Percentiles rank a stretch among this genome's conserved stretches.
Conservation (phyloP, 2,113 vertebrate species). For the Calyptomena viridis region DNA sequence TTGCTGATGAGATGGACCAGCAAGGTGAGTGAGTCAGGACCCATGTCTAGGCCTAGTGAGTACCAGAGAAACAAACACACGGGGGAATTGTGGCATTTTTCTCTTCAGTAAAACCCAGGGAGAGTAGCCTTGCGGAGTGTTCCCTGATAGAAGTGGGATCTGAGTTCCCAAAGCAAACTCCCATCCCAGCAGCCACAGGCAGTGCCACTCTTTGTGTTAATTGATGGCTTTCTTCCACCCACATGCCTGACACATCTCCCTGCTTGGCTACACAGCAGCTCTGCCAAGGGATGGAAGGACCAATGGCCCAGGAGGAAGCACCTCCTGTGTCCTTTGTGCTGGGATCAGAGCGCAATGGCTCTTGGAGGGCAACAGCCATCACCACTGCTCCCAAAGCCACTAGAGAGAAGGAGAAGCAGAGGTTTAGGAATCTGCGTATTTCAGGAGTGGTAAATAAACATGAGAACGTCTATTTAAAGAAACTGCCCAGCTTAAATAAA, state of each 20-base stretch:
- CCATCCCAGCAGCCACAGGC: neutral
- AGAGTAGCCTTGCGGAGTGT: neutral
- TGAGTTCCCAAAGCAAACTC: neutral
- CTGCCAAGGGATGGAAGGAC: neutral
- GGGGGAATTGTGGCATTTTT: rapidly evolving
- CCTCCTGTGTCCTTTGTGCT: slow-evolving; percentile 31
- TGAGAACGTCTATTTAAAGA: slow-evolving; percentile 61
- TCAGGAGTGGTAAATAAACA: slow-evolving; percentile 65
- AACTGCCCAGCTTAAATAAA: slow-evolving; percentile 66
- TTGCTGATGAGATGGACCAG: neutral
- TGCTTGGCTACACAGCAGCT: rapidly evolving
- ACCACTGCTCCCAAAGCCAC: neutral
- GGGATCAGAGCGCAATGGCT: slow-evolving; percentile 46
- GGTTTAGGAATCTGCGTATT: neutral
- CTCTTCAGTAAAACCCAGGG: neutral
- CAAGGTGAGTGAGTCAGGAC: neutral
- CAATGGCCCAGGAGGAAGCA: slow-evolving; percentile 33
- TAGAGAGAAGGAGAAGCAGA: neutral
- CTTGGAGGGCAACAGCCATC: neutral
- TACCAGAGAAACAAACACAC: neutral
- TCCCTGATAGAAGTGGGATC: neutral
- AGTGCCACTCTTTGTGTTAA: neutral
- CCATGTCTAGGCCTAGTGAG: neutral
- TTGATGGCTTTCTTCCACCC: slow-evolving; percentile 73
- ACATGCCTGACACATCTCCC: neutral